Evolutionary conservation across 2,113 vertebrate genomes (phyloP).

Genomic region (Scalopus aquaticus): DNA sequence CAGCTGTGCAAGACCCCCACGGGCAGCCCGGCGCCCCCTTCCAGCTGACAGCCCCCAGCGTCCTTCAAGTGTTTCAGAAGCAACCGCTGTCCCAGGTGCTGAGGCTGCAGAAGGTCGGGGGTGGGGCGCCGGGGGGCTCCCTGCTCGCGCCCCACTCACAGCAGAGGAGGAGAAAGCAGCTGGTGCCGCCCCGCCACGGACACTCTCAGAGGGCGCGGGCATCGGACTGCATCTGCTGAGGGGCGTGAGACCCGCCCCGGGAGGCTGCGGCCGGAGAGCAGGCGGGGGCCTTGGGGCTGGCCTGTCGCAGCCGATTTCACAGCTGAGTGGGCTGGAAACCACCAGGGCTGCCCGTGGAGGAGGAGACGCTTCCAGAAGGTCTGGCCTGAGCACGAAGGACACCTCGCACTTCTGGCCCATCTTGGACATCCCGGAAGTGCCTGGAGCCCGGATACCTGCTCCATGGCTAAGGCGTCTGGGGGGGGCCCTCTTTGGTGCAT

Average conservation of each 20-base stretch:
- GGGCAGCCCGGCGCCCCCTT: background rate
- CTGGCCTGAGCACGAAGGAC: conserved; percentile 33
- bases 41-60: background rate
- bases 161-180: background rate
- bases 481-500: too few relatives aligned
- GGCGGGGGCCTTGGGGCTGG: conserved; percentile 6
- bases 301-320: conserved; percentile 63
- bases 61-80: background rate
- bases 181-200: background rate
- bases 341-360: background rate
- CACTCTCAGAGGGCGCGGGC: background rate
- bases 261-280: background rate
- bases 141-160: background rate
- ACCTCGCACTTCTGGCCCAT: background rate
- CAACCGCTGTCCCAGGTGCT: background rate
- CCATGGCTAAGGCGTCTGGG: too few relatives aligned
- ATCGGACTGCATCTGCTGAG: background rate
- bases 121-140: background rate
- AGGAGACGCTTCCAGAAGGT: background rate
- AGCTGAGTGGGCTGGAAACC: conserved; percentile 20
- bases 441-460: background rate
- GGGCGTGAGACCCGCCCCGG: background rate
- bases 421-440: background rate
- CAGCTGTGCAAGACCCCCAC: background rate
- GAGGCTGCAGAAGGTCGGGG: background rate